Conservation (phyloP, 2,113 vertebrate species). For the Coryphaenoides rupestris region DNA sequence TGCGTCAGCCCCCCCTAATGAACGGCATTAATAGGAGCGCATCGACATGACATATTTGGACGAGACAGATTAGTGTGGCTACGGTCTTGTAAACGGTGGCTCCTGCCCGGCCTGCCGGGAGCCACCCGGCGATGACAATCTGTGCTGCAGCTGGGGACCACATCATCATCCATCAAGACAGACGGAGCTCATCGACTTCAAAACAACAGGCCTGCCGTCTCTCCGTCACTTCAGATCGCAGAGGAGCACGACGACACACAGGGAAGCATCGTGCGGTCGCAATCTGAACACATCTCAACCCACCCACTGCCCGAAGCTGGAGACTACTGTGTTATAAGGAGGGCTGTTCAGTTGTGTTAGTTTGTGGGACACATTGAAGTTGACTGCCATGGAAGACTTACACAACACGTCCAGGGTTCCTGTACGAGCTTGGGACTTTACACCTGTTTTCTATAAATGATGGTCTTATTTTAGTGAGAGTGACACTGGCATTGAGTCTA, state of each 20-base stretch:
- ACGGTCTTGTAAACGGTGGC: conserved; percentile 12
- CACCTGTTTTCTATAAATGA: too few species aligned
- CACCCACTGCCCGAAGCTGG: too few species aligned
- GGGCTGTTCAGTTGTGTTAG: too few species aligned
- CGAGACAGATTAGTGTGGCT: conserved; percentile 4
- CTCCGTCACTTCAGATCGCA: not conserved
- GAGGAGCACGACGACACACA: not conserved
- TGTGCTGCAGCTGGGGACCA: conserved; percentile 15
- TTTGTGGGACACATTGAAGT: too few species aligned
- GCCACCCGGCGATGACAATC: conserved; percentile 30
- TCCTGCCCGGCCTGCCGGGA: conserved; percentile 30
- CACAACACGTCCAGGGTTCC: too few species aligned
- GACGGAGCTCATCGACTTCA: conserved; percentile 28
- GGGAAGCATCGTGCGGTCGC: too few species aligned
- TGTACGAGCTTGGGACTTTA: too few species aligned
- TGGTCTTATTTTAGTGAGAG: too few species aligned
- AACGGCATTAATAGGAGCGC: conserved; percentile 32
- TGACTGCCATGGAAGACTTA: too few species aligned
- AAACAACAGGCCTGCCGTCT: not conserved
- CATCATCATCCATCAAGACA: conserved; percentile 26
- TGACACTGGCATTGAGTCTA: too few species aligned
- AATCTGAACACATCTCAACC: too few species aligned
- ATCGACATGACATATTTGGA: conserved; percentile 40
- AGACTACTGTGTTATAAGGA: too few species aligned
- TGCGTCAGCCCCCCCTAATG: conserved; percentile 30